Percentiles rank a stretch among this genome's conserved stretches.
phyloP scores from a whole-genome alignment of 2,888 invertebrate genomes.

The Eulithis testata region DNA sequence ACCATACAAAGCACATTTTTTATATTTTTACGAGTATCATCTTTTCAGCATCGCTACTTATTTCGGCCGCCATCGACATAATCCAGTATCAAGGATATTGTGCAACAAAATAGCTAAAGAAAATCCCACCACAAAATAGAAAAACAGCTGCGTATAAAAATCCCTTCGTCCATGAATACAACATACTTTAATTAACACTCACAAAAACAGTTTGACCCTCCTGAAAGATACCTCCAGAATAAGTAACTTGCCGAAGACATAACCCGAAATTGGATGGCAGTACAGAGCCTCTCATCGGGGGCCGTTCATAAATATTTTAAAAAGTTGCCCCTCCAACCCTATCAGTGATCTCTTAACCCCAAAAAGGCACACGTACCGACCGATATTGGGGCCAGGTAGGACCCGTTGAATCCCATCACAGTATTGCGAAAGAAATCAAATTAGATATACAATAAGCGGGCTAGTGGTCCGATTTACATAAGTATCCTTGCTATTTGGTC shows the following conservation, averaged over 20 bases:
- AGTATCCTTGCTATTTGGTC: slow-evolving; percentile 80
- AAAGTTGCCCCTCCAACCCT: slow-evolving; percentile 71
- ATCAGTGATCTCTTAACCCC: slow-evolving; percentile 79
- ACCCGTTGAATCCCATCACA: slow-evolving; percentile 78
- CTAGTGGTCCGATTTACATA: slow-evolving; percentile 80
- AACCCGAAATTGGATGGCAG: slow-evolving; percentile 83
- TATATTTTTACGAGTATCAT: background rate
- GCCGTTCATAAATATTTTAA: slow-evolving; percentile 83
- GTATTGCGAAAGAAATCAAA: slow-evolving; percentile 83
- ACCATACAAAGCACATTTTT: background rate
- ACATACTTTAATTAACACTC: slow-evolving; percentile 76
- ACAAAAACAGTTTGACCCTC: slow-evolving; percentile 71
- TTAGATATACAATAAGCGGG: slow-evolving; percentile 84
- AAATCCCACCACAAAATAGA: slow-evolving; percentile 26
- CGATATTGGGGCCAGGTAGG: slow-evolving; percentile 77
- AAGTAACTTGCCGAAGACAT: slow-evolving; percentile 81
- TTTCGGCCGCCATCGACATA: slow-evolving; percentile 11
- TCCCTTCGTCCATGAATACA: slow-evolving; percentile 57
- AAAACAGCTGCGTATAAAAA: slow-evolving; percentile 51
- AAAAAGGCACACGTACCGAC: slow-evolving; percentile 60
- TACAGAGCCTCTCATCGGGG: slow-evolving; percentile 66
- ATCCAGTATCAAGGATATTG: slow-evolving; percentile 28
- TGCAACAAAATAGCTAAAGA: slow-evolving; percentile 27
- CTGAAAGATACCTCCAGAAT: slow-evolving; percentile 67
- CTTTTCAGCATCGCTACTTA: background rate